These are phyloP conservation scores for Megaleporinus macrocephalus DNA, from an alignment of 2,113 vertebrate species.

Conservation along the genomic window DNA sequence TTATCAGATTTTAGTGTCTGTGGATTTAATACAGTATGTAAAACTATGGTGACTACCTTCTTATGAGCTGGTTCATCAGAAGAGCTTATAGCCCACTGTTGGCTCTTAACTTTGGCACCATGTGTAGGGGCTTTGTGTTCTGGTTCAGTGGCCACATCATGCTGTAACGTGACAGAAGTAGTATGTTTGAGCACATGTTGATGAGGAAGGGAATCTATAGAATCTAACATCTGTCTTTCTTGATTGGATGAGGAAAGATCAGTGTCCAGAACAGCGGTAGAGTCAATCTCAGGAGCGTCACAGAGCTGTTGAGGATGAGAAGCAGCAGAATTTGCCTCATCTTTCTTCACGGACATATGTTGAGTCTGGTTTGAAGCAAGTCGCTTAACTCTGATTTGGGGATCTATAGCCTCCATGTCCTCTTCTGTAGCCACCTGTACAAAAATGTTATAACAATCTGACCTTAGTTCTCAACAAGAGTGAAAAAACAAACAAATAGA, in stretches of 20 bases:
- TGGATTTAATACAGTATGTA: neutral
- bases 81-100: neutral
- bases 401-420: neutral
- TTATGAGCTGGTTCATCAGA: neutral
- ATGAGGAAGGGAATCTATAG: too few relatives aligned
- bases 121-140: too few relatives aligned
- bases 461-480: too few relatives aligned
- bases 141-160: too few relatives aligned
- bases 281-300: neutral
- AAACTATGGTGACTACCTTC: neutral
- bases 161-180: too few relatives aligned
- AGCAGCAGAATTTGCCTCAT: neutral
- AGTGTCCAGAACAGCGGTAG: neutral
- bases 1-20: neutral
- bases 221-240: neutral
- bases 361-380: neutral
- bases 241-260: neutral
- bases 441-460: too few relatives aligned
- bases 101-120: too few relatives aligned
- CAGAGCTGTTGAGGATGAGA: too few relatives aligned
- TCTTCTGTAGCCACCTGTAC: constrained; percentile 1
- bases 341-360: neutral
- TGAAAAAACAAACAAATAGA: too few relatives aligned
- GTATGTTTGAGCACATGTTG: too few relatives aligned
- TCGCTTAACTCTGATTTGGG: neutral